Conservation (phyloP, 2,113 vertebrate genomes). For the Acanthisitta chloris region DNA sequence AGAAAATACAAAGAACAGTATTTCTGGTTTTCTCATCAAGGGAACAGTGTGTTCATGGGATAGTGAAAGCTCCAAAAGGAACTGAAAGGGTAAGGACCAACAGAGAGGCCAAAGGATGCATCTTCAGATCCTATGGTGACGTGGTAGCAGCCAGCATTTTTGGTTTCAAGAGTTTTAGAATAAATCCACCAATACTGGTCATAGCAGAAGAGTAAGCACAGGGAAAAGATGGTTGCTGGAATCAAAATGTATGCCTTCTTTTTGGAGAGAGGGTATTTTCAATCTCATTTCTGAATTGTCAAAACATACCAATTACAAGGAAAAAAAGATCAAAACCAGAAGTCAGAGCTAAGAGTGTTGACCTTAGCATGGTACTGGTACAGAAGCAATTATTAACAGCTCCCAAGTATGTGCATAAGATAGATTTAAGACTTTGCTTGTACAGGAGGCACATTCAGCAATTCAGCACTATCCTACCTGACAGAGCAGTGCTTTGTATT, state of each 20-base stretch:
- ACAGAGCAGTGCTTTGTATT: background rate
- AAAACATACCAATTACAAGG: background rate
- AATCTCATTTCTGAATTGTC: background rate
- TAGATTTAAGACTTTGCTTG: background rate
- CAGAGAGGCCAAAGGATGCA: background rate
- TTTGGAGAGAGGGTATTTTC: background rate
- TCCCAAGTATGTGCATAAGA: background rate
- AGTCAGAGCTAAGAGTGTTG: background rate
- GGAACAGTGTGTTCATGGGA: background rate
- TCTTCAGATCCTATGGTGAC: background rate
- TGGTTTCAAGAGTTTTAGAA: background rate
- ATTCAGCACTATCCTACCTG: background rate
- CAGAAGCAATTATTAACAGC: background rate
- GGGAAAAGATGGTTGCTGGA: background rate
- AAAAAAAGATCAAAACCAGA: background rate
- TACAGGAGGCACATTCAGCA: background rate
- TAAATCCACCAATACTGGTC: background rate
- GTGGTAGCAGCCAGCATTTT: background rate
- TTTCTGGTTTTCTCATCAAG: background rate
- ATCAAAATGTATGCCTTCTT: background rate
- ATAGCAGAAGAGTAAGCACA: background rate
- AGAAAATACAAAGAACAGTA: background rate
- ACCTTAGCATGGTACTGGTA: background rate
- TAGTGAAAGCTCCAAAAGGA: background rate
- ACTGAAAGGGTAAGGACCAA: background rate